phyloP scores from a whole-genome alignment of 2,113 vertebrate species.

The Monopterus albus region DNA sequence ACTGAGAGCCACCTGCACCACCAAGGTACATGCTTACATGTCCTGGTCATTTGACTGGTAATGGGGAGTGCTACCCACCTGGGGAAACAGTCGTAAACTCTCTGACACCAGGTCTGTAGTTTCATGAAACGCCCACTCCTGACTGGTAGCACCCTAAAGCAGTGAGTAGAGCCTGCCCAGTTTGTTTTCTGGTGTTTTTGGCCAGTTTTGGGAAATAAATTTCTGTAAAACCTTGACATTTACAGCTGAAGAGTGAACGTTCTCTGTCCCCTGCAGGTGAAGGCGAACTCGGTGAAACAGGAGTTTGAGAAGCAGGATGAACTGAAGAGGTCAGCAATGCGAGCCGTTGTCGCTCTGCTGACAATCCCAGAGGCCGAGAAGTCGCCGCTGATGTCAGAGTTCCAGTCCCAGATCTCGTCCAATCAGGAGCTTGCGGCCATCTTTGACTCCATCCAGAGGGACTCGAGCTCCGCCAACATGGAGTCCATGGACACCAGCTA shows the following conservation, averaged over 20 bases:
- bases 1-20: constrained; percentile 90
- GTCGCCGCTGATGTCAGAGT: constrained; percentile 98
- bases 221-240: no score
- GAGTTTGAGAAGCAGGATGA: constrained; percentile 99
- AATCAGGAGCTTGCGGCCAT: constrained; percentile 98
- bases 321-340: constrained; percentile 97
- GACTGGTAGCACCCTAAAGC: no score
- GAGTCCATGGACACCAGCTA: constrained; percentile 99
- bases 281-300: constrained; percentile 98
- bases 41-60: no score
- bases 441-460: constrained; percentile 99
- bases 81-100: no score
- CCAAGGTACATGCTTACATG: constrained; percentile 73
- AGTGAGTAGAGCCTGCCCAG: no score
- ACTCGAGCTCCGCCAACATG: constrained; percentile 97
- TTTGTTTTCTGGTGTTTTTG: no score
- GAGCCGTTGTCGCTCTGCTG: constrained; percentile 95
- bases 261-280: constrained; percentile 84
- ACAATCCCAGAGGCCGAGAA: constrained; percentile 99
- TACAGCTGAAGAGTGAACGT: no score
- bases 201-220: no score
- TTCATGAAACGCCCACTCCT: no score
- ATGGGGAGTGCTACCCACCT: no score
- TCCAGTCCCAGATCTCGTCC: constrained; percentile 98
- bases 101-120: no score